Evolutionary conservation across 92 coral and sea anemone species (phyloP), one percentile per base, ranked within the genome.

Genomic region (Umimayanthus kanabou): DNA sequence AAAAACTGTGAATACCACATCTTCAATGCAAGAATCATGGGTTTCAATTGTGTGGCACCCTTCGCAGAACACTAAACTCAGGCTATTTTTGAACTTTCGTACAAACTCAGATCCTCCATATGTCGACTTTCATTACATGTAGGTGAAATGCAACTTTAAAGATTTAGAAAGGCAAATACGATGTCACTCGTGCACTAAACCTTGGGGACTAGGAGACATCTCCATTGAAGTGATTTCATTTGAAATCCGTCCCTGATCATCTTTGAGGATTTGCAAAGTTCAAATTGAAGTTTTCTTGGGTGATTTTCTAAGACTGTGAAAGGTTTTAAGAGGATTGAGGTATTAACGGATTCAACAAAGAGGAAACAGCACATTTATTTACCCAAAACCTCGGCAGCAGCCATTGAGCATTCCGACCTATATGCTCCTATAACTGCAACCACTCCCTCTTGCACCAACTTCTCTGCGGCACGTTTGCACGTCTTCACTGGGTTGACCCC

Each of bases 401-500:
- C 96, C 84, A 90, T 92, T 15, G 98, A 93, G 74, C 99, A 96
- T 25, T 94, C 94, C 0, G 99, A 96, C 45, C 99, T 89, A 85
- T 96, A 96, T 7, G 95, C 99, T 39, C 99, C 99, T 49, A 96
- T 93, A 33, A 96, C 99, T 10, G 99, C 99, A 42, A 95, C 96
- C 14, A 96, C 99, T 67, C 87, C 97, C 47, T 95, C 98, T 71
- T 96, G 93, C 2, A 93, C 99, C 82, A 96, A 82, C n/a, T 92
- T 79, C 85, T 89, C 93, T 6, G 99, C 99, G 22, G 95, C 98
- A 28, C 86, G 89, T 76, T 92, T 95, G 85, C 99, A 96, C 14
- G 94, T 91, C 39, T 86, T 85, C 9, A 90, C 90, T 9, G 98
- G 92, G 15, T 96, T 95, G 2, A 88, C 93, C 1, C 99, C 99